Evolutionary conservation across 2,797 vertebrate genomes (phyloP), one percentile per base, ranked within the genome.

Genomic region (Prionace glauca): DNA sequence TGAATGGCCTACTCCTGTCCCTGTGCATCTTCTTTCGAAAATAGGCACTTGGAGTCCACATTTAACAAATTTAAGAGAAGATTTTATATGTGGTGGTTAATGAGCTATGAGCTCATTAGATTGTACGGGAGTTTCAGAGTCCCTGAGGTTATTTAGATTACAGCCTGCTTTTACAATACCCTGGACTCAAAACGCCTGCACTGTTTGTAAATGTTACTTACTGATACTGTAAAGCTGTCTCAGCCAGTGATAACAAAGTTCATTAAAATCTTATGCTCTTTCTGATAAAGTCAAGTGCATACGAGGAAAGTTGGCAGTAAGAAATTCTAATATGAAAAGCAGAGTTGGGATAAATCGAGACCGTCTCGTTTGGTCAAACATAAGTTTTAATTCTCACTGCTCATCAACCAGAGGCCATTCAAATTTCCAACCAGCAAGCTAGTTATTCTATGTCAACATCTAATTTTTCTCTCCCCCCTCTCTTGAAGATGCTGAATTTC

Each of bases 91-190:
- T 65, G 65, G 36, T 72, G 69, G 36, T 94, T 94, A 72, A 94
- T 94, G 67, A 74, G 69, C 92, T 94, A 71, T 94, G 92, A 94
- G 67, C 92, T 94, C 36, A 94, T 94, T 72, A 94, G 41, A 32
- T 69, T 41, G 69, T 94, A 94, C 92, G 41, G 92, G 92, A 94
- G 24, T 72, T 94, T 72, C 92, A 94, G 69, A 69, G 69, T 94
- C 92, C 92, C 92, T 94, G 92, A 94, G 36, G 92, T 69, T 94
- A 94, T 71, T 94, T 94, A 94, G 92, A 94, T 94, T 94, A 72
- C 41, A 94, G 92, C 67, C 2, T 94, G 92, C 92, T 72, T 69
- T 69, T 94, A 45, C 92, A 94, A 72, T 74, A 72, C 67, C 32
- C 67, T 72, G 67, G 20, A 45, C 69, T 94, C 67, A 50, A 32